Evolutionary conservation across 2,888 invertebrate genomes (phyloP).

Genomic region (Chrysolina haemoptera): DNA sequence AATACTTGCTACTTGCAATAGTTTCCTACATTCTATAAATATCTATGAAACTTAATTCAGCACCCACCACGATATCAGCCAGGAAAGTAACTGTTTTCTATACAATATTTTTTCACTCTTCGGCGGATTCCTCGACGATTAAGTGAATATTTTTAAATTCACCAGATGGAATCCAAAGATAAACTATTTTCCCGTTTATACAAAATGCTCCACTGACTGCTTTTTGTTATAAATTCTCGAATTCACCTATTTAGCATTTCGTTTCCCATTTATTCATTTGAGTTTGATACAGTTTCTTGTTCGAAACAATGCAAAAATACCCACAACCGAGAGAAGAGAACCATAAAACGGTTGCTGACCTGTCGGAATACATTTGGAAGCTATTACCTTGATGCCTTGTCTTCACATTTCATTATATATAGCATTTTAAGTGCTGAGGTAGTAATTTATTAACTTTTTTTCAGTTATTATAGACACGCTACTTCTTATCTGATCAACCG

Average conservation of each 20-base stretch:
- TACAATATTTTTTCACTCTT: too few relatives aligned
- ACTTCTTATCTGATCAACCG: conserved; percentile 12
- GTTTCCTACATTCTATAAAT: too few relatives aligned
- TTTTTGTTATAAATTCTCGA: not conserved
- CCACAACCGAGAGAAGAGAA: not conserved
- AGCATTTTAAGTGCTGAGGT: conserved; percentile 13
- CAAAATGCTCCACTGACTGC: not conserved
- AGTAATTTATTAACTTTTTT: conserved; percentile 10
- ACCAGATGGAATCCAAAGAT: not conserved
- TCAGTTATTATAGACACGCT: conserved; percentile 7
- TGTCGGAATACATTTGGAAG: not conserved
- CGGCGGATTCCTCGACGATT: too few relatives aligned
- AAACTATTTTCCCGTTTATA: not conserved
- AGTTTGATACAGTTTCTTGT: not conserved
- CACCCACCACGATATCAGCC: too few relatives aligned
- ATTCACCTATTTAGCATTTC: not conserved
- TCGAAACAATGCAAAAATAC: not conserved
- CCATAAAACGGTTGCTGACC: conserved; percentile 17
- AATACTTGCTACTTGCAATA: too few relatives aligned
- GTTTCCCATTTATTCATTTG: not conserved
- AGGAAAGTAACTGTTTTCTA: too few relatives aligned
- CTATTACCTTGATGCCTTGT: conserved; percentile 5
- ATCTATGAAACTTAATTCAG: too few relatives aligned
- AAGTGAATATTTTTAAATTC: too few relatives aligned
- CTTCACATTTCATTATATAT: conserved; percentile 14